Base-by-base conservation (phyloP, 2,797 vertebrate species). In the Esox lucius region DNA sequence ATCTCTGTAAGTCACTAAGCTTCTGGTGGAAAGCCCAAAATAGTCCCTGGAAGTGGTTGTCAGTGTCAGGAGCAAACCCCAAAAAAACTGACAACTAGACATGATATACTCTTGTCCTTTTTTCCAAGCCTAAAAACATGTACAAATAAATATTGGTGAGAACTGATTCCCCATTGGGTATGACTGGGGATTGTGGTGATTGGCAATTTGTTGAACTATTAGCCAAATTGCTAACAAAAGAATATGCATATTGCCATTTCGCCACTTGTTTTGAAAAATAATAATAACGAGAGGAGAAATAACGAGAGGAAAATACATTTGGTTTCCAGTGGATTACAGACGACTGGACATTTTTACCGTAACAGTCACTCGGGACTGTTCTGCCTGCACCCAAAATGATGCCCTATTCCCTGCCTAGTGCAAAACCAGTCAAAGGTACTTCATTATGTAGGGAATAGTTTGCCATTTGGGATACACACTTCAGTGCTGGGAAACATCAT, bases 1-100 rank as follows among this genome's bases (percentile, higher is more conserved):
- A 42, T 53, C 67, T 46, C 59, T 56, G 31, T 33, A 59, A 49
- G 16, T 73, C 33, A 71, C 22, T 61, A 61, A 61, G 22, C 56
- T 61, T 56, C 56, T 24, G 56, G 22, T 16, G 15, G 16, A 65
- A 28, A 65, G 28, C 28, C 62, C 24, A 31, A 31, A 65, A 65
- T 65, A 65, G 11, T 31, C 28, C 28, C 62, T 16, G 62, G 33
- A 42, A 39, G 71, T 16, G 3, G 53, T 49, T 15, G 62, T 31
- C 26, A 65, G 15, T 61, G 56, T 24, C 22, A 61, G 56, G 22
- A 61, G 24, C 56, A 61, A 61, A 26, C 53, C 53, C 22, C n/a
- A 26, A 61, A 24, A 24, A 24, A 22, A 24, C 56, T 61, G 22
- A 61, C 56, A 3, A 61, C 56, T 13, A 61, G n/a, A 61, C 56